Conservation (phyloP, 2,888 invertebrate genomes). For the Drosophila mimetica region DNA sequence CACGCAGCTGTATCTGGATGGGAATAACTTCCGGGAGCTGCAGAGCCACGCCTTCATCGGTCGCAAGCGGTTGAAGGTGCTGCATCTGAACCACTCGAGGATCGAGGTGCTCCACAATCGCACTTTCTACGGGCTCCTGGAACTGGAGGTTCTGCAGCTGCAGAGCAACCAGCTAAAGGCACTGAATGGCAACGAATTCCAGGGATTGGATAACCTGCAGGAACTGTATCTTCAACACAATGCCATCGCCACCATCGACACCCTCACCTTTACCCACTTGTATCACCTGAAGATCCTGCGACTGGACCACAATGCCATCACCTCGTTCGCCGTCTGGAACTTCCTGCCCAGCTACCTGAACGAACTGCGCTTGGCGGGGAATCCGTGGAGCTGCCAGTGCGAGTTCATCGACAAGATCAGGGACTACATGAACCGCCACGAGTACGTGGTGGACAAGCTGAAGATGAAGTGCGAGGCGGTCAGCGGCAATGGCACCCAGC, state of each 20-base stretch:
- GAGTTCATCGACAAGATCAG: slow-evolving; percentile 91
- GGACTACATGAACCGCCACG: slow-evolving; percentile 91
- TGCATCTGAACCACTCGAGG: slow-evolving; percentile 95
- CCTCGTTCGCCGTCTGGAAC: slow-evolving; percentile 92
- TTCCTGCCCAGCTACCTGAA: slow-evolving; percentile 87
- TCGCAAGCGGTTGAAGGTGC: slow-evolving; percentile 94
- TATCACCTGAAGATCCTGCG: slow-evolving; percentile 93
- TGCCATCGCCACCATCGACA: slow-evolving; percentile 91
- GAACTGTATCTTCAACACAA: slow-evolving; percentile 95
- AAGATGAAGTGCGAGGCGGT: slow-evolving; percentile 88
- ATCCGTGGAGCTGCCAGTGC: slow-evolving; percentile 96
- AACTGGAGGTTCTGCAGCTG: slow-evolving; percentile 92
- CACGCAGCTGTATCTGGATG: slow-evolving; percentile 96
- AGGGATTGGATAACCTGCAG: slow-evolving; percentile 91
- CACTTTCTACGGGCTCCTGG: slow-evolving; percentile 94
- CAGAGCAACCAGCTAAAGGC: slow-evolving; percentile 93
- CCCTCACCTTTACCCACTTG: slow-evolving; percentile 92
- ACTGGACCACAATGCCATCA: slow-evolving; percentile 93
- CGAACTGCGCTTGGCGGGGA: slow-evolving; percentile 90
- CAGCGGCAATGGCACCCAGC: slow-evolving; percentile 81
- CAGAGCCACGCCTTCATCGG: slow-evolving; percentile 96
- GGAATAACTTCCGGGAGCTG: slow-evolving; percentile 94
- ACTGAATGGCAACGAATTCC: slow-evolving; percentile 93
- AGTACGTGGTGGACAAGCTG: slow-evolving; percentile 90
- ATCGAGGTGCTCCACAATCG: slow-evolving; percentile 94